phyloP scores from a whole-genome alignment of 2,888 invertebrate species.

The Habrosyne pyritoides region DNA sequence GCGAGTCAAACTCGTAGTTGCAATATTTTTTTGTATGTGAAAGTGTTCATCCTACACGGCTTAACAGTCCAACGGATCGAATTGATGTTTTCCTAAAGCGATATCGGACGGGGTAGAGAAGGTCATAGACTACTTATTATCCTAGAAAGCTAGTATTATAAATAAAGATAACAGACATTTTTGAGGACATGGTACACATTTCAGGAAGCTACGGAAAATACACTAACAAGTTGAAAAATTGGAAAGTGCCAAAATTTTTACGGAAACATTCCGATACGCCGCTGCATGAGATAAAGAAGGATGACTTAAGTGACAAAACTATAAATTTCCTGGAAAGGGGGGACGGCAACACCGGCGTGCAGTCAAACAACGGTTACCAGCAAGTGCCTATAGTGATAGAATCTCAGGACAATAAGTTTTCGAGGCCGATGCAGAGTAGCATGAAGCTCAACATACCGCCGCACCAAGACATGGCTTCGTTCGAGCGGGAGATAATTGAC shows the following conservation, averaged over 20 bases:
- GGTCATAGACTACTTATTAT: too few species aligned
- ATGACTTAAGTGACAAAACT: slow-evolving; percentile 65
- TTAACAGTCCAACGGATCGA: too few species aligned
- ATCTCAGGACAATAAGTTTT: slow-evolving; percentile 70
- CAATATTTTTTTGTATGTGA: neutral
- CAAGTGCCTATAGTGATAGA: slow-evolving; percentile 87
- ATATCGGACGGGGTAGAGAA: too few species aligned
- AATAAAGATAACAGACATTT: neutral
- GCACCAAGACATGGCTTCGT: slow-evolving; percentile 76
- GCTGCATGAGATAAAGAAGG: slow-evolving; percentile 73
- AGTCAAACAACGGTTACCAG: slow-evolving; percentile 82
- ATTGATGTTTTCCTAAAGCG: too few species aligned
- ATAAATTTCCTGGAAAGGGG: slow-evolving; percentile 66
- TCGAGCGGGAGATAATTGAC: slow-evolving; percentile 86
- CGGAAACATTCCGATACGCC: slow-evolving; percentile 84
- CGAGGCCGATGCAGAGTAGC: slow-evolving; percentile 52
- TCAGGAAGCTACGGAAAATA: slow-evolving; percentile 84
- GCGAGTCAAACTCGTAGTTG: too few species aligned
- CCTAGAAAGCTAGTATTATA: too few species aligned
- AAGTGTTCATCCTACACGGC: too few species aligned
- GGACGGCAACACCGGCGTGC: slow-evolving; percentile 46
- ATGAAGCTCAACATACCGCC: slow-evolving; percentile 78
- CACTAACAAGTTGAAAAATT: slow-evolving; percentile 84
- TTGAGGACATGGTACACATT: slow-evolving; percentile 29
- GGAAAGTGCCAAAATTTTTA: slow-evolving; percentile 88